phyloP scores from a whole-genome alignment of 2,113 vertebrate genomes.

The Notarius lentiginosus region DNA sequence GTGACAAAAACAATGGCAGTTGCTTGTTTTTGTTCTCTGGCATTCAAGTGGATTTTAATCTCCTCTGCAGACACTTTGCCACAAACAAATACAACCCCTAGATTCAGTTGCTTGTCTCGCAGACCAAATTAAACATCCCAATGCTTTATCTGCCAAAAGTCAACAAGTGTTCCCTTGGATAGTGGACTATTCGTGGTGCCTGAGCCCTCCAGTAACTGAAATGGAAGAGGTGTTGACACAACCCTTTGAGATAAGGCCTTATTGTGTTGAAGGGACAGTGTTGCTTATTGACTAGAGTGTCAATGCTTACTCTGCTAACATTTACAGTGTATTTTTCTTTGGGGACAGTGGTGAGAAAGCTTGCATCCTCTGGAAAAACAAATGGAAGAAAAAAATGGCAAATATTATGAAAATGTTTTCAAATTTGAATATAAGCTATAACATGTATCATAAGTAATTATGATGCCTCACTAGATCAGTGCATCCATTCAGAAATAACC shows the following conservation, averaged over 20 bases:
- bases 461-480: not conserved
- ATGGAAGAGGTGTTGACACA: constrained; percentile 53
- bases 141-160: constrained; percentile 42
- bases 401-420: not conserved
- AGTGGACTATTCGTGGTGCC: constrained; percentile 28
- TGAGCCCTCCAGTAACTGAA: constrained; percentile 44
- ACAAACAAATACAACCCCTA: constrained; percentile 46
- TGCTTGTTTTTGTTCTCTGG: constrained; percentile 27
- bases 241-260: constrained; percentile 50
- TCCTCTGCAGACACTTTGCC: constrained; percentile 37
- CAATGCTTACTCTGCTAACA: constrained; percentile 30
- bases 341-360: constrained; percentile 14
- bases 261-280: constrained; percentile 52
- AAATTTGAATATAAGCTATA: not conserved
- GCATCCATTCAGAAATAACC: not conserved
- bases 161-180: constrained; percentile 48
- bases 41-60: constrained; percentile 48
- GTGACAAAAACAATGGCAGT: constrained; percentile 45
- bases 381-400: not conserved
- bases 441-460: not conserved
- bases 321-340: constrained; percentile 40
- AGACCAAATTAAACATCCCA: constrained; percentile 47
- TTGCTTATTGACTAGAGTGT: constrained; percentile 34
- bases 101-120: constrained; percentile 43
- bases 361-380: constrained; percentile 23